Evolutionary conservation across 1,140 invertebrate genomes (phyloP).

Genomic region (Dendroctonus ponderosae): DNA sequence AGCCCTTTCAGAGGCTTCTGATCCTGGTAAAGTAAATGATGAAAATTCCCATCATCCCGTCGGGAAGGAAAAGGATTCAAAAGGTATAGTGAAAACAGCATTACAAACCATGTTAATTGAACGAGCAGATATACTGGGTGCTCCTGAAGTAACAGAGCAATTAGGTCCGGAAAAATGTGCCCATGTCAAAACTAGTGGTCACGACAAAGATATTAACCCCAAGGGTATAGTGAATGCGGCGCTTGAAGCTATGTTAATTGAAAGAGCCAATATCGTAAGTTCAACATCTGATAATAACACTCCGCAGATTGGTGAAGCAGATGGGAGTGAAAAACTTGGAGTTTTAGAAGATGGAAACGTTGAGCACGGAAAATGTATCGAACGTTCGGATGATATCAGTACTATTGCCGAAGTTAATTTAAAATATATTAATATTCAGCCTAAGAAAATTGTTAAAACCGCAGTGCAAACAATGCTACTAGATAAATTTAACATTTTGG

Average conservation of each 20-base stretch:
- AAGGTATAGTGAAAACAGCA: slow-evolving; percentile 47
- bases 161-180: too few relatives aligned
- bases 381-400: slow-evolving; percentile 31
- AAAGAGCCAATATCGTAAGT: slow-evolving; percentile 43
- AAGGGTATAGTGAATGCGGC: slow-evolving; percentile 47
- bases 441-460: slow-evolving; percentile 46
- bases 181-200: too few relatives aligned
- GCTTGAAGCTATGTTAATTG: slow-evolving; percentile 48
- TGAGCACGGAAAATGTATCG: too few relatives aligned
- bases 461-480: slow-evolving; percentile 50
- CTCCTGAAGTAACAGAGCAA: neutral
- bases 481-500: slow-evolving; percentile 48
- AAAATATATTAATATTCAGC: slow-evolving; percentile 36
- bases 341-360: too few relatives aligned
- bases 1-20: too few relatives aligned
- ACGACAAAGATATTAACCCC: neutral
- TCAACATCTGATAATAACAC: neutral
- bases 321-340: too few relatives aligned
- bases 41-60: neutral
- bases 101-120: slow-evolving; percentile 49
- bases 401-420: slow-evolving; percentile 35
- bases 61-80: neutral
- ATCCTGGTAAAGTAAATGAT: neutral
- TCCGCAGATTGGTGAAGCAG: neutral
- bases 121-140: slow-evolving; percentile 41